Base-by-base conservation (phyloP, 2,797 vertebrate genomes). In the Chrysocyon brachyurus region DNA sequence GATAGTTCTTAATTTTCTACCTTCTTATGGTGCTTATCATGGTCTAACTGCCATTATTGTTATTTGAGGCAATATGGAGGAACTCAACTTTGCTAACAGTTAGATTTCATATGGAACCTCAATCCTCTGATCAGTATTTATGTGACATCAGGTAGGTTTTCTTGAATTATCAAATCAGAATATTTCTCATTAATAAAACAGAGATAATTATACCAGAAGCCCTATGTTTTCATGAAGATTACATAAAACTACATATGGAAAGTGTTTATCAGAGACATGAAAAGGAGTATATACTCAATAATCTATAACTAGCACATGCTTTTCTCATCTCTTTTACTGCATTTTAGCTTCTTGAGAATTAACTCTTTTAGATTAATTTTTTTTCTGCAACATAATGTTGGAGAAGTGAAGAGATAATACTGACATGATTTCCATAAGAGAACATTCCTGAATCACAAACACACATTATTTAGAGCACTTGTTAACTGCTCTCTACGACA, bases 321-420 rank as follows among this genome's bases (percentile, higher is more conserved):
- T 85, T 52, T 8, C 24, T 89, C 59, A 86, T 91, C 9, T 49
- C 16, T 85, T 87, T 90, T 57, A 66, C 46, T 64, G 96, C 90
- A 28, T 97, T 92, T 94, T 33, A 91, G 52, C 28, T 73, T 90
- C 56, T 85, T 92, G 14, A 88, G 28, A 70, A 12, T 92, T 83
- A 70, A 82, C 14, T 81, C 56, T 73, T 84, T 22, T 52, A 92
- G 14, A 61, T 61, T 63, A 52, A 85, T 46, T 3, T 59, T 64
- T 64, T 85, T 85, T 21, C 15, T 92, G 24, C 14, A 24, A 36
- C 86, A 59, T 66, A 81, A 84, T 79, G 11, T 36, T 79, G 75
- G n/a, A 49, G 22, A 63, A 79, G 17, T 90, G 68, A 73, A 63
- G 31, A 68, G n/a, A 77, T 40, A 93, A 72, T 59, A 26, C 11